A percentile compares a stretch with the other conserved stretches of the same genome.
Evolutionary conservation across 2,113 vertebrate genomes (phyloP).

Genomic region (Onychostoma macrolepis): DNA sequence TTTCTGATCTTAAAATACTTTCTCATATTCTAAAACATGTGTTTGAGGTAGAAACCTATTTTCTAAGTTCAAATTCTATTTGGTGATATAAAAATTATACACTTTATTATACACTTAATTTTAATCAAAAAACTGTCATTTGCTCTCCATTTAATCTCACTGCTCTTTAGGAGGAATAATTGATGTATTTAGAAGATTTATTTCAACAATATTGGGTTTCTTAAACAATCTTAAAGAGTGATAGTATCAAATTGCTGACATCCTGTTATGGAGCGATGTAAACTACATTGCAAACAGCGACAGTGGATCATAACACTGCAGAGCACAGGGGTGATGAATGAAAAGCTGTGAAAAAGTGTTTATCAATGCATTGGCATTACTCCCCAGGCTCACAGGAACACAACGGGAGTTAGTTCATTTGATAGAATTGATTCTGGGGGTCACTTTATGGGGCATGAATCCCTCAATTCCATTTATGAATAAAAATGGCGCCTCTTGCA

Average conservation of each 20-base stretch:
- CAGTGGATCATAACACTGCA: not conserved
- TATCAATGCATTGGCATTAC: slow-evolving; percentile 48
- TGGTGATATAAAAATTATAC: no score
- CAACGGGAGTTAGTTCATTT: slow-evolving; percentile 53
- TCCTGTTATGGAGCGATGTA: not conserved
- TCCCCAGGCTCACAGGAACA: slow-evolving; percentile 27
- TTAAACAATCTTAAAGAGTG: not conserved
- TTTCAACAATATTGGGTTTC: not conserved
- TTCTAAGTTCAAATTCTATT: no score
- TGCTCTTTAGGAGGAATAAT: not conserved
- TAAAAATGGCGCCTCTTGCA: slow-evolving; percentile 82
- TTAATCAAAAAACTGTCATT: not conserved
- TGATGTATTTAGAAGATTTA: not conserved
- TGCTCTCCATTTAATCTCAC: not conserved
- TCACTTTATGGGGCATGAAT: slow-evolving; percentile 60
- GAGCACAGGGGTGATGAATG: slow-evolving; percentile 6
- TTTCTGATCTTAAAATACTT: no score
- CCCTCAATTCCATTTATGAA: slow-evolving; percentile 79
- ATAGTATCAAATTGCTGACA: not conserved
- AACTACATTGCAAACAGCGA: not conserved
- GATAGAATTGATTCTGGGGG: slow-evolving; percentile 60
- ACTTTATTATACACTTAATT: not conserved
- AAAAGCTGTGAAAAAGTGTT: slow-evolving; percentile 44
- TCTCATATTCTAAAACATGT: no score
- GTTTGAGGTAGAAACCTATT: no score